These are phyloP conservation scores for Anoplolepis gracilipes DNA, from an alignment of 1,140 invertebrate genomes.

Conservation along the genomic window DNA sequence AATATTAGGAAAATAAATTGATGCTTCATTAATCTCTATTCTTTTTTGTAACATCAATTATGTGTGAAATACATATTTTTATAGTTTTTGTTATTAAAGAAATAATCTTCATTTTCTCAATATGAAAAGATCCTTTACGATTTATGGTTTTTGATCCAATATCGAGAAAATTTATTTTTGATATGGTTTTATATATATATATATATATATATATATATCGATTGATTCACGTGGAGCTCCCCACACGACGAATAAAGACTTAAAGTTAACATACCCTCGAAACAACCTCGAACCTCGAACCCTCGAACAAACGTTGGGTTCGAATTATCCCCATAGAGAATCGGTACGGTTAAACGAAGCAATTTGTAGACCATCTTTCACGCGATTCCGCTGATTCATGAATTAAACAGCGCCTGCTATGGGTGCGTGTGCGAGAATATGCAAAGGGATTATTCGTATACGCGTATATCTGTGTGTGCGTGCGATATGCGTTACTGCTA, in stretches of 20 bases:
- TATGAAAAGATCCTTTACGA: background rate
- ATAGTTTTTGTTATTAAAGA: background rate
- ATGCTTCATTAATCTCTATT: background rate
- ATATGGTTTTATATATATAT: too few species aligned
- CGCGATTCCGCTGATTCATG: slow-evolving; percentile 51
- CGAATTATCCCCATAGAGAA: slow-evolving; percentile 9
- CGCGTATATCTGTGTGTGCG: background rate
- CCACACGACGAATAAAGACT: background rate
- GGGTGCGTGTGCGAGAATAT: slow-evolving; percentile 20
- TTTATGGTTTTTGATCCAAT: background rate
- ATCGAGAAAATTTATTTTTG: background rate
- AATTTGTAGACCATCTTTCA: slow-evolving; percentile 64
- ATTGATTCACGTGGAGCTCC: background rate
- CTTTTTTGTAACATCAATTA: background rate
- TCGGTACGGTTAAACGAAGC: slow-evolving; percentile 24
- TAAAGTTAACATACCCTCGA: background rate
- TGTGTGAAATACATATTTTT: background rate
- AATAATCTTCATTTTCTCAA: background rate
- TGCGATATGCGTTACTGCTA: background rate
- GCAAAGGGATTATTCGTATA: slow-evolving; percentile 4
- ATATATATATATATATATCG: too few species aligned
- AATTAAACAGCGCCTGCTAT: slow-evolving; percentile 62
- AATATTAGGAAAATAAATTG: background rate
- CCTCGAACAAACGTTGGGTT: slow-evolving; percentile 11
- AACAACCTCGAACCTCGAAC: too few species aligned